Conservation (phyloP, 1,140 invertebrate genomes). For the Sarcophaga bullata region DNA sequence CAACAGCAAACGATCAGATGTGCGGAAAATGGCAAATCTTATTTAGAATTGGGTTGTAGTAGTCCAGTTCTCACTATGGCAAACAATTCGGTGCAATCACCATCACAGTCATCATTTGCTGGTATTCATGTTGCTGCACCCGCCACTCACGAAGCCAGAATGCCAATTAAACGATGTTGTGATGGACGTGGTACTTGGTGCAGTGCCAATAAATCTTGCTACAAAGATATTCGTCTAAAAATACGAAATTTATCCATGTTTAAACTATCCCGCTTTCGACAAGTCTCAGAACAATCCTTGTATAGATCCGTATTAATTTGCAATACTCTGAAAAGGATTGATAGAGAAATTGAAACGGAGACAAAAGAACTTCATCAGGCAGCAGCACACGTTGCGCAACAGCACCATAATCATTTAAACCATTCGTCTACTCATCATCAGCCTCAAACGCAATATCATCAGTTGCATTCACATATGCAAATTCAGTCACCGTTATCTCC, state of each 20-base stretch:
- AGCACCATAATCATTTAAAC: slow-evolving; percentile 53
- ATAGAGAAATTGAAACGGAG: slow-evolving; percentile 89
- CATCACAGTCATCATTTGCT: slow-evolving; percentile 39
- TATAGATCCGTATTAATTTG: slow-evolving; percentile 92
- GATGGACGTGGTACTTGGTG: slow-evolving; percentile 82
- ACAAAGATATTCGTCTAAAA: slow-evolving; percentile 84
- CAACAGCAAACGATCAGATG: slow-evolving; percentile 84
- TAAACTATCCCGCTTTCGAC: slow-evolving; percentile 87
- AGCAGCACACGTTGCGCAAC: slow-evolving; percentile 56
- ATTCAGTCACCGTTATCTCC: slow-evolving; percentile 48
- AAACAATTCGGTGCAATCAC: slow-evolving; percentile 17
- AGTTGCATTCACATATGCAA: slow-evolving; percentile 54
- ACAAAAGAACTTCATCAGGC: slow-evolving; percentile 68
- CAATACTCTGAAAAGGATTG: slow-evolving; percentile 90
- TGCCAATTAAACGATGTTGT: slow-evolving; percentile 73
- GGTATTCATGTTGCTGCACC: slow-evolving; percentile 28
- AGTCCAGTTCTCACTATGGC: slow-evolving; percentile 58
- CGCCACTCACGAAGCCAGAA: slow-evolving; percentile 46
- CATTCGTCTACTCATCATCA: slow-evolving; percentile 49
- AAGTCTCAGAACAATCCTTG: slow-evolving; percentile 89
- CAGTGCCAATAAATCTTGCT: slow-evolving; percentile 77
- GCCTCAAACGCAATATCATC: slow-evolving; percentile 50
- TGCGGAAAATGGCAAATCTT: slow-evolving; percentile 90
- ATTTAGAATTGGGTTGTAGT: slow-evolving; percentile 83
- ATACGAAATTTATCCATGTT: slow-evolving; percentile 93